A percentile compares a stretch with the other conserved stretches of the same genome.
These are phyloP conservation scores for Mionectes olivaceus DNA, from an alignment of 2,797 vertebrate genomes.

Conservation along the genomic window DNA sequence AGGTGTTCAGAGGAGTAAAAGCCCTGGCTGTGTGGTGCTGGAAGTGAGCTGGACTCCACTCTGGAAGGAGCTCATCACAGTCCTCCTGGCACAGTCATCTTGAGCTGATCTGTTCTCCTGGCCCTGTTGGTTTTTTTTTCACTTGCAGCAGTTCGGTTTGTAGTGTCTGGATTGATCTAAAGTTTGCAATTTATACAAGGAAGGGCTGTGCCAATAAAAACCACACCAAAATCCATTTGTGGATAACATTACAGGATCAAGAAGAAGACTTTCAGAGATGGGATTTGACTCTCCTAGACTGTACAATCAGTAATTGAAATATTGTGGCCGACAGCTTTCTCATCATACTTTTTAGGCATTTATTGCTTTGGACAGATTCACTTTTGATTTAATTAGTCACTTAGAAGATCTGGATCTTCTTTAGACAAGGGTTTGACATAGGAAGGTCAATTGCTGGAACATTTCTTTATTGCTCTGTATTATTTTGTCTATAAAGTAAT, in stretches of 20 bases:
- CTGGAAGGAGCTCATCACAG: background rate
- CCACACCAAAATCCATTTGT: background rate
- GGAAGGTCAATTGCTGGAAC: background rate
- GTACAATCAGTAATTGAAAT: background rate
- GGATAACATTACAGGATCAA: background rate
- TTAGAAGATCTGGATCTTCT: background rate
- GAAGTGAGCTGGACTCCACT: background rate
- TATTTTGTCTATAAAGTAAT: background rate
- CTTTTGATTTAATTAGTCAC: conserved; percentile 21
- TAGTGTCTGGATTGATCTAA: background rate
- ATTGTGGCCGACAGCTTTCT: background rate
- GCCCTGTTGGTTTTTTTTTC: background rate
- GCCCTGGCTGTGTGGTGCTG: background rate
- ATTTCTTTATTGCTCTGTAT: background rate
- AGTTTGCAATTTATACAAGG: background rate
- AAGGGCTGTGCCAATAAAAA: background rate
- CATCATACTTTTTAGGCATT: background rate
- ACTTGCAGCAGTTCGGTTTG: background rate
- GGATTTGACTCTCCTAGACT: background rate
- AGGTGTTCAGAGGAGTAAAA: background rate
- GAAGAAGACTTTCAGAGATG: background rate
- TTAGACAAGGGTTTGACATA: background rate
- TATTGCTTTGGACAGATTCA: background rate
- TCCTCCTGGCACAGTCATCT: background rate
- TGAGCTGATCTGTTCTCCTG: background rate